Percentiles rank a stretch among this genome's conserved stretches.
Evolutionary conservation across 2,888 invertebrate species (phyloP).

Genomic region (Epicampocera succincta): DNA sequence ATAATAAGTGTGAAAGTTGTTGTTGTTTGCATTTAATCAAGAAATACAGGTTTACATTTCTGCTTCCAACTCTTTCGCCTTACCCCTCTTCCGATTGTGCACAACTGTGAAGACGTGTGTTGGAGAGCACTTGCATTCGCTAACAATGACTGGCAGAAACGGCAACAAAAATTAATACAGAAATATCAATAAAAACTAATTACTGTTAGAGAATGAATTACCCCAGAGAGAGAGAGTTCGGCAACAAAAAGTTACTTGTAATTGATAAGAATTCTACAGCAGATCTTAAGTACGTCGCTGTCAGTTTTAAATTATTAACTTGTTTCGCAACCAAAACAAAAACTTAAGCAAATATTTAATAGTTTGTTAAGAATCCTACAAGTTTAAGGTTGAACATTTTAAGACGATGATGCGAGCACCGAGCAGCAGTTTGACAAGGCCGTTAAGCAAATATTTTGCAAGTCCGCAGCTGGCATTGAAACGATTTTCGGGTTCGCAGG

Average conservation of each 20-base stretch:
- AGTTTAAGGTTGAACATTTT: not conserved
- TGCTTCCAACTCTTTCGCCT: too few relatives aligned
- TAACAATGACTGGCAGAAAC: constrained; percentile 11
- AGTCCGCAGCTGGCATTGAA: not conserved
- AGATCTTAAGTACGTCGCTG: not conserved
- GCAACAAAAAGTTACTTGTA: not conserved
- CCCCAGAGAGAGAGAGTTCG: too few relatives aligned
- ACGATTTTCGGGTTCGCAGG: constrained; percentile 8
- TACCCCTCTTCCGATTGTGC: too few relatives aligned
- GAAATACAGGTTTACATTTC: too few relatives aligned
- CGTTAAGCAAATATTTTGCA: not conserved
- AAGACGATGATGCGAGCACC: constrained; percentile 17
- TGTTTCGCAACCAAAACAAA: not conserved
- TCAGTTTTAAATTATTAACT: not conserved
- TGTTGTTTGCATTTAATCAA: too few relatives aligned
- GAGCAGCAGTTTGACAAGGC: not conserved
- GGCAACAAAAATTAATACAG: not conserved
- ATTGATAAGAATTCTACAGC: not conserved
- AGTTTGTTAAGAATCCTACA: not conserved
- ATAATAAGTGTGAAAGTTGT: too few relatives aligned
- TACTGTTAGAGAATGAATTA: not conserved
- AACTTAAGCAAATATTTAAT: not conserved
- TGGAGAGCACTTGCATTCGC: too few relatives aligned
- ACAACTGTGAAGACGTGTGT: too few relatives aligned
- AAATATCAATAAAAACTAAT: not conserved